Conservation (phyloP, 2,888 invertebrate species). For the Gonocerus acuteangulatus region DNA sequence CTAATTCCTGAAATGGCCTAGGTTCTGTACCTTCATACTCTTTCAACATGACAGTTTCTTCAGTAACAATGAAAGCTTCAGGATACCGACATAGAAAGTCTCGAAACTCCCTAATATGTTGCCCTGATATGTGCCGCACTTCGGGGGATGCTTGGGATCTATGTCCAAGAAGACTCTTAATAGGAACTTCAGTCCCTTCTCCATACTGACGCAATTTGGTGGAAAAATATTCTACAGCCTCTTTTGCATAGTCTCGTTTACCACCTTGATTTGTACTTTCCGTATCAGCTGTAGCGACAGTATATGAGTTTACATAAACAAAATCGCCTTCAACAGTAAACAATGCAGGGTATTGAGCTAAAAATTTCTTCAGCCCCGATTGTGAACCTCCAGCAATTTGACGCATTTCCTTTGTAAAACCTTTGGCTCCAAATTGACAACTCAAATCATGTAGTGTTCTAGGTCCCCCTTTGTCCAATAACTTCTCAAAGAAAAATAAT, state of each 20-base stretch:
- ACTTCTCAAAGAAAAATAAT: slow-evolving; percentile 95
- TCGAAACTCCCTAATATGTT: slow-evolving; percentile 87
- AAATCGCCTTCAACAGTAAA: slow-evolving; percentile 92
- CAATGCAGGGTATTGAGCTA: slow-evolving; percentile 90
- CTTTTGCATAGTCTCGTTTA: slow-evolving; percentile 83
- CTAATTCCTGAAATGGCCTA: slow-evolving; percentile 61
- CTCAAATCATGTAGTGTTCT: slow-evolving; percentile 94
- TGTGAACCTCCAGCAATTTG: slow-evolving; percentile 93
- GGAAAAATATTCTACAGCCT: slow-evolving; percentile 96
- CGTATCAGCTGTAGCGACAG: slow-evolving; percentile 50
- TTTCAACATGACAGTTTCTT: slow-evolving; percentile 71
- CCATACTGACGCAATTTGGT: slow-evolving; percentile 93
- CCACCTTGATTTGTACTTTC: slow-evolving; percentile 43
- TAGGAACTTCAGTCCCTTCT: slow-evolving; percentile 90
- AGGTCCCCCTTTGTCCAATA: slow-evolving; percentile 93
- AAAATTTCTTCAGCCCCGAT: slow-evolving; percentile 92
- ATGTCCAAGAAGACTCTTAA: slow-evolving; percentile 92
- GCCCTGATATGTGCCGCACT: slow-evolving; percentile 89
- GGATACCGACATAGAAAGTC: slow-evolving; percentile 80
- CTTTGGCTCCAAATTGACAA: slow-evolving; percentile 98
- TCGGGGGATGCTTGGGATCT: slow-evolving; percentile 93
- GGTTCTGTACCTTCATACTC: slow-evolving; percentile 57
- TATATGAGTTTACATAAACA: slow-evolving; percentile 73
- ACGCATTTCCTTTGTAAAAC: slow-evolving; percentile 97
- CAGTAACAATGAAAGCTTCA: slow-evolving; percentile 73